phyloP scores from a whole-genome alignment of 2,888 invertebrate genomes.

The Athripsodes cinereus region DNA sequence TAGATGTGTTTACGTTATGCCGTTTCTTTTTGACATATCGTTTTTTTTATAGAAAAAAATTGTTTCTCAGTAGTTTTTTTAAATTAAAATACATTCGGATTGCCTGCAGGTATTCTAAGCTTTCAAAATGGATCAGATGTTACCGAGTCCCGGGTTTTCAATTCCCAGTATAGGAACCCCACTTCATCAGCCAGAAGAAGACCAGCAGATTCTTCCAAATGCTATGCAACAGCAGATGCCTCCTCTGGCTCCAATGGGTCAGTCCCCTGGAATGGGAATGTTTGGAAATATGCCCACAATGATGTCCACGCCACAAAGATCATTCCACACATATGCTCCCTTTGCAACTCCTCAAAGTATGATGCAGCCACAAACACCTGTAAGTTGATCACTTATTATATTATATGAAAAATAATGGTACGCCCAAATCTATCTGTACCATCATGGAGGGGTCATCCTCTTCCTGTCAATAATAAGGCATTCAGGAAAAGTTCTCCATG shows the following conservation, averaged over 20 bases:
- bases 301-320: constrained; percentile 62
- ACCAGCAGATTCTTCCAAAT: constrained; percentile 83
- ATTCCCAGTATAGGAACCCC: constrained; percentile 90
- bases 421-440: too few relatives aligned
- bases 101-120: too few relatives aligned
- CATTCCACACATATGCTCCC: constrained; percentile 70
- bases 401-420: too few relatives aligned
- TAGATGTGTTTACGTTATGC: too few relatives aligned
- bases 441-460: too few relatives aligned
- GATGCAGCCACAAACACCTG: constrained; percentile 88
- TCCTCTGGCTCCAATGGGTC: constrained; percentile 52
- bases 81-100: too few relatives aligned
- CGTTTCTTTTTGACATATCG: too few relatives aligned
- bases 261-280: constrained; percentile 52
- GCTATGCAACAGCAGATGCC: constrained; percentile 69
- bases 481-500: too few relatives aligned
- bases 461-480: too few relatives aligned
- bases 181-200: constrained; percentile 84
- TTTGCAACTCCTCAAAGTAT: constrained; percentile 76
- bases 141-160: constrained; percentile 81
- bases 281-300: constrained; percentile 57
- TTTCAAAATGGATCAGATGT: constrained; percentile 76
- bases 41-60: too few relatives aligned
- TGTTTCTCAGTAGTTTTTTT: too few relatives aligned
- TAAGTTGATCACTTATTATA: too few relatives aligned